Evolutionary conservation across 2,888 invertebrate species (phyloP), one percentile per base, ranked within the genome.

Genomic region (Diaprepes abbreviatus): DNA sequence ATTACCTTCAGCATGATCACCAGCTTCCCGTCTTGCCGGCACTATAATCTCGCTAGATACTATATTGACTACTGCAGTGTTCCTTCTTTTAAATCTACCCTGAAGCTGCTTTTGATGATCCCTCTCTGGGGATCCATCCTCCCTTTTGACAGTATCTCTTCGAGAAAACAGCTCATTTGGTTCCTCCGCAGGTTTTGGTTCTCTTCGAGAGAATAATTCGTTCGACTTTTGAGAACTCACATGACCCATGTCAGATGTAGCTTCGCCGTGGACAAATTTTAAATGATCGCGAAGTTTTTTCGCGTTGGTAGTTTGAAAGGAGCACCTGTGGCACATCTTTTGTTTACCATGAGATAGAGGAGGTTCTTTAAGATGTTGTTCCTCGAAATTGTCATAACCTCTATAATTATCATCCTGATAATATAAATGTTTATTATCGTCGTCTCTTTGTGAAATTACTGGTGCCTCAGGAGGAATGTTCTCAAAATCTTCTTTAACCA

Each of bases 221-320:
- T 40, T 45, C 0, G 40, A 10, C n/a, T 14, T 31, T 10, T 17
- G 12, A 0, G 40, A 36, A 3, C 28, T 14, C 0, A 31, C 16
- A 12, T 17, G 17, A 24, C 31, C 36, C 1, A 24, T 24, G 2
- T n/a, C 50, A 12, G 31, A 28, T 16, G 28, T 17, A 7, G 40
- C 38, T 16, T 73, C 66, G 2, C 72, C 72, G 45, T 73, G 72
- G 4, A 73, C 72, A 43, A 67, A 73, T 19, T 73, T 73, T n/a
- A 73, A 55, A 70, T 73, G 72, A 50, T 58, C 66, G 7, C 57
- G 45, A 3, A 67, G 43, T 43, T 68, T 70, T 12, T 73, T 73
- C 3, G 55, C 36, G 14, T 67, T 70, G 24, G 66, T 64, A 5
- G 70, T 73, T 66, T 73, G 70, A 21, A 73, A 73, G 1, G 70